These are phyloP conservation scores for Chromis chromis DNA, from an alignment of 2,797 vertebrate species.

Conservation along the genomic window DNA sequence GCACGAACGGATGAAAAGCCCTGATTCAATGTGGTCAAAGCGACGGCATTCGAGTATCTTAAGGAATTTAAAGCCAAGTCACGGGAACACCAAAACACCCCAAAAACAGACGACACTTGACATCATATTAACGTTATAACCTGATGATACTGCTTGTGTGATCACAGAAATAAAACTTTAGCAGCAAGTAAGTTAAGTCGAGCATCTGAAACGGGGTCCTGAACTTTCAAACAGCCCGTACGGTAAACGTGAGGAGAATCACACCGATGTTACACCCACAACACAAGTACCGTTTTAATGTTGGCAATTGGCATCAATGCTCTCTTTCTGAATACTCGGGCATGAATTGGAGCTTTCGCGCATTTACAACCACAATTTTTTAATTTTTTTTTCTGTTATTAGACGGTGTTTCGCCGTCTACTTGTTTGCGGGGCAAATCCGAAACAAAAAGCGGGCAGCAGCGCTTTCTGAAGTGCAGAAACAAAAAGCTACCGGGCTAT, in stretches of 20 bases:
- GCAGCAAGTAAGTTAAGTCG: rapidly evolving
- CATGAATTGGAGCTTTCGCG: rapidly evolving
- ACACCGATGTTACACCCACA: constrained; percentile 41
- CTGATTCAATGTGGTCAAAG: neutral
- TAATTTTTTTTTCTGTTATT: no score
- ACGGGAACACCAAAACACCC: constrained; percentile 5
- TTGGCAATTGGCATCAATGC: neutral
- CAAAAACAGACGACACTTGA: neutral
- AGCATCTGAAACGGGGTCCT: neutral
- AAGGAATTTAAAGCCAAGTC: constrained; percentile 25
- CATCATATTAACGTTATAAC: neutral
- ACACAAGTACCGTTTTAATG: constrained; percentile 5
- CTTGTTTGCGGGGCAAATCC: neutral
- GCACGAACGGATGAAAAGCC: neutral
- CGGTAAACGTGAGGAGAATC: neutral
- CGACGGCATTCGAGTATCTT: neutral
- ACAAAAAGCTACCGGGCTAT: constrained; percentile 81
- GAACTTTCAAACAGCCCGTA: constrained; percentile 32
- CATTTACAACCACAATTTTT: rapidly evolving
- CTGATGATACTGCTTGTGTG: rapidly evolving
- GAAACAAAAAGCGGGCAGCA: constrained; percentile 70
- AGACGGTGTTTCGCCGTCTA: neutral
- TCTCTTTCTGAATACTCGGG: neutral
- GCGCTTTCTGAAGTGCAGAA: constrained; percentile 71
- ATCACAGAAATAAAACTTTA: neutral